Percentiles rank a stretch among this genome's conserved stretches.
Conservation (phyloP, 2,888 invertebrate genomes). For the Cistogaster globosa region DNA sequence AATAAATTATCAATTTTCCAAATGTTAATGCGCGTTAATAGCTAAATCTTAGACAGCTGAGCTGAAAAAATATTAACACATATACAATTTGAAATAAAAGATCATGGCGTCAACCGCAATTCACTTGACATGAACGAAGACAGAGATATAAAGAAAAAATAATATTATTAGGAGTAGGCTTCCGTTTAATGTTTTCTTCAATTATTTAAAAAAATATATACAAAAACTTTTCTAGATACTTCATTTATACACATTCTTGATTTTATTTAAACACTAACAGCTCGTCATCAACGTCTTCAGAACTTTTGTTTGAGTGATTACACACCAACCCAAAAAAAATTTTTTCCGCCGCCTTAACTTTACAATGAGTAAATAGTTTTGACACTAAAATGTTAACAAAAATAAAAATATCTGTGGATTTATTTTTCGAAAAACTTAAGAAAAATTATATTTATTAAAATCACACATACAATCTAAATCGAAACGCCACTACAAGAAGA, state of each 20-base stretch:
- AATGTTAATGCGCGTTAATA: conserved; percentile 64
- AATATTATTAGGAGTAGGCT: conserved; percentile 57
- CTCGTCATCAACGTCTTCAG: conserved; percentile 31
- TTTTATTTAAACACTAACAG: conserved; percentile 4
- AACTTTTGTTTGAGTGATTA: conserved; percentile 56
- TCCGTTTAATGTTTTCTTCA: conserved; percentile 60
- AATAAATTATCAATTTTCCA: conserved; percentile 53
- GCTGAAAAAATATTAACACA: too few relatives aligned
- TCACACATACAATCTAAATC: conserved; percentile 58
- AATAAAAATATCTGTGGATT: conserved; percentile 20
- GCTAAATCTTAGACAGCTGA: conserved; percentile 63
- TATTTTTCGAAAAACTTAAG: not conserved
- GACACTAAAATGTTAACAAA: conserved; percentile 67
- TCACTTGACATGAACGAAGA: conserved; percentile 49
- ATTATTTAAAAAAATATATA: conserved; percentile 41
- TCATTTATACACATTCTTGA: conserved; percentile 28
- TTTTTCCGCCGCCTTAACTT: conserved; percentile 46
- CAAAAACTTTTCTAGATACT: conserved; percentile 8
- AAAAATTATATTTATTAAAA: conserved; percentile 31
- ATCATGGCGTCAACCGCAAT: conserved; percentile 63
- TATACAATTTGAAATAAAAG: conserved; percentile 59
- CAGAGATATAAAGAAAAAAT: conserved; percentile 13
- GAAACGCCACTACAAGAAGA: conserved; percentile 41
- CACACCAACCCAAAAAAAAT: conserved; percentile 14
- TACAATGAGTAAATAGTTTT: conserved; percentile 69